Evolutionary conservation across 2,113 vertebrate species (phyloP), one percentile per base, ranked within the genome.

Genomic region (Leptobrachium leishanense): DNA sequence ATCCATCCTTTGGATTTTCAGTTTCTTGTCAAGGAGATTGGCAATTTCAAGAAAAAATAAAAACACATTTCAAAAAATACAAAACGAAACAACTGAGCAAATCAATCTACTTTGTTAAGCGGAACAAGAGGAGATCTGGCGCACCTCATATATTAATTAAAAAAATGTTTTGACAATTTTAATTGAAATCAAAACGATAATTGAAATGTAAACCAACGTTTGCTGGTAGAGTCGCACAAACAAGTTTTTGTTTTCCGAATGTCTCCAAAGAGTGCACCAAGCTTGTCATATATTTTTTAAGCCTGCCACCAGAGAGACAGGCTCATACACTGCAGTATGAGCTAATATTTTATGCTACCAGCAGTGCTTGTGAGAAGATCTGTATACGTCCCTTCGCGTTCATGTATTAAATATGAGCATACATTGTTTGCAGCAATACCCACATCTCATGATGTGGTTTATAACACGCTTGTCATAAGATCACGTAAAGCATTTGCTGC

Each of bases 381-480:
- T 66, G 65, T 40, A 40, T 20, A 1, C 5, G 42, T 57, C 20
- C 66, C 53, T 62, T 63, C 10, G 70, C 5, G 11, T n/a, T 77
- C 13, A 44, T 69, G 54, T 59, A 70, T 62, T 69, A 77, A 62
- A 77, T 69, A 68, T 59, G 67, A 77, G 75, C 11, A 9, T 40
- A 62, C 2, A 39, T 59, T n/a, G 75, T 68, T 68, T n/a, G 55
- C 31, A 43, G 53, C 75, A 70, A 62, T 70, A 46, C 59, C 67
- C 11, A 40, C 67, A 69, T 68, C 40, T 59, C 50, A 62, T 77
- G 68, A 69, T 54, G 31, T 43, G 57, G n/a, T 44, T 13, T 63
- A 50, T 77, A 46, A 57, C 15, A 63, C 5, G 76, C 68, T 70
- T 71, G 76, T 71, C 76, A 71, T 42, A 59, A 70, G 55, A 59